Base-by-base conservation (phyloP, 2,113 vertebrate genomes). In the Daboia siamensis region DNA sequence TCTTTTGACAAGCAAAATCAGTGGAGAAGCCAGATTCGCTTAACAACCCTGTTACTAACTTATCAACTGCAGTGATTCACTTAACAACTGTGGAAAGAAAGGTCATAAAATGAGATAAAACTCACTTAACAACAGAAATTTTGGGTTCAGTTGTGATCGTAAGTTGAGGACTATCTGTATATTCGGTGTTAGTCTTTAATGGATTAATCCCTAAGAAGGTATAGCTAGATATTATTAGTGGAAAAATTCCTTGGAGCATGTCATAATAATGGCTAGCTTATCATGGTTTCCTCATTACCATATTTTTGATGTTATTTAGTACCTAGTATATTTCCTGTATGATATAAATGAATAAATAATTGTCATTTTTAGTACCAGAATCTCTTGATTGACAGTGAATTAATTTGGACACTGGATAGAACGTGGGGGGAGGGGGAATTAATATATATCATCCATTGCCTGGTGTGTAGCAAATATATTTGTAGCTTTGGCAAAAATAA, bases 341-440 rank as follows among this genome's bases (percentile, higher is more conserved):
- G 33, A 51, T 85, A 59, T 51, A 92, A 57, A 90, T 89, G 39
- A 92, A 92, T 89, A 89, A 55, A 56, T 80, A 54, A 44, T 86
- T 21, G 33, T 52, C 61, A 64, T 87, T 91, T 88, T 33, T 39
- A 44, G 86, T 52, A 59, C 51, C 51, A 39, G 54, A 69, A 48
- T 20, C 6, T 26, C 13, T 44, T 85, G 46, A 26, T n/a, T 46
- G 10, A 48, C 52, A 90, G 80, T 59, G 51, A 44, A 91, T 87
- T 24, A 51, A 64, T 91, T 64, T 55, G 52, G 39, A 54, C 33
- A 69, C 13, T 85, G 48, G 59, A 90, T 51, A 61, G 44, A 89
- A 74, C 44, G 3, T 3, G 44, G 51, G 5, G 44, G 3, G 10
- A 24, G 9, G 26, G 3, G 5, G 1, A 11, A 29, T 3, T 20